phyloP scores from a whole-genome alignment of 2,888 invertebrate genomes.

The Diarsia rubi region DNA sequence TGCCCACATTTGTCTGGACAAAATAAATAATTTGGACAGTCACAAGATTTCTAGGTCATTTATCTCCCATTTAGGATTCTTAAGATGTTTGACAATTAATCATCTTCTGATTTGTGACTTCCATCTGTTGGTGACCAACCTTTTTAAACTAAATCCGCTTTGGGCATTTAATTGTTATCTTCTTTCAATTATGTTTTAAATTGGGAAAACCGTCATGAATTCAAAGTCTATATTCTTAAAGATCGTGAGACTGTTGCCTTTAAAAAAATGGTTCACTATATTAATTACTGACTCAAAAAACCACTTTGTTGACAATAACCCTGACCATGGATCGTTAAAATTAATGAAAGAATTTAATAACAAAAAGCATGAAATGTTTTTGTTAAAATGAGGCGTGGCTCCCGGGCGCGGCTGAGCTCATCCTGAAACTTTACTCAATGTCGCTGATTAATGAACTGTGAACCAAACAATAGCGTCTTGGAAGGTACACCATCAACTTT shows the following conservation, averaged over 20 bases:
- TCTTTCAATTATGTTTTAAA: constrained; percentile 37
- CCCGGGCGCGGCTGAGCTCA: constrained; percentile 78
- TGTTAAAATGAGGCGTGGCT: constrained; percentile 60
- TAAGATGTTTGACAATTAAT: not conserved
- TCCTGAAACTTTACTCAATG: constrained; percentile 82
- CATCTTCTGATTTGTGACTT: not conserved
- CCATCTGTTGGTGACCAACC: constrained; percentile 16
- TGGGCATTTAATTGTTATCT: constrained; percentile 12
- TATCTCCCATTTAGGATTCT: not conserved
- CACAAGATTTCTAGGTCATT: constrained; percentile 1
- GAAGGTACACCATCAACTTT: constrained; percentile 70
- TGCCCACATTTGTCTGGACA: not conserved
- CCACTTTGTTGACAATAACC: not conserved
- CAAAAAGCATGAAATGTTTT: constrained; percentile 11
- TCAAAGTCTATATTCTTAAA: not conserved
- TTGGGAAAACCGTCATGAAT: constrained; percentile 14
- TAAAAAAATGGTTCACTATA: not conserved
- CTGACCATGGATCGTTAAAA: constrained; percentile 26
- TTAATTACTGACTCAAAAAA: not conserved
- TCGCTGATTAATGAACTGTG: constrained; percentile 87
- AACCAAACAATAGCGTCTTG: constrained; percentile 83
- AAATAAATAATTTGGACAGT: not conserved
- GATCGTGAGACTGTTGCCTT: not conserved
- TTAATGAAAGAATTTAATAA: constrained; percentile 28
- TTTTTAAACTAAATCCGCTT: constrained; percentile 24